These are phyloP conservation scores for Ophonus ardosiacus DNA, from an alignment of 2,888 invertebrate species.

Conservation along the genomic window DNA sequence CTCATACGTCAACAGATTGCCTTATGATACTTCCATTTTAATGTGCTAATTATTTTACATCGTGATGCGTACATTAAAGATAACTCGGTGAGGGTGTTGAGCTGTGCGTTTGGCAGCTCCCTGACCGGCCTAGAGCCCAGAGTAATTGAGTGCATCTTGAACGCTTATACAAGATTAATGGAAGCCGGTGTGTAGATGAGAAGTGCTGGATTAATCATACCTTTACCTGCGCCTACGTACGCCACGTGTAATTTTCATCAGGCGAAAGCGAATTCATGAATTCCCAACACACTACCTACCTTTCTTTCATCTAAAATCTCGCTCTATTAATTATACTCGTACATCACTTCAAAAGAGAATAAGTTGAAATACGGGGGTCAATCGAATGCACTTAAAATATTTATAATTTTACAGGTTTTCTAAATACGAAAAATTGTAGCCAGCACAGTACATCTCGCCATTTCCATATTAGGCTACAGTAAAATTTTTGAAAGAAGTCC, in stretches of 20 bases:
- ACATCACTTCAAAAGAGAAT: neutral
- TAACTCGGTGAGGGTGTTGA: neutral
- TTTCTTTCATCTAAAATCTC: neutral
- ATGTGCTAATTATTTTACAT: too few relatives aligned
- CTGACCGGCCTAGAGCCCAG: neutral
- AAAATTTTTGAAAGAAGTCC: too few relatives aligned
- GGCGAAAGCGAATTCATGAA: constrained; percentile 1
- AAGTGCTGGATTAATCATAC: constrained; percentile 53
- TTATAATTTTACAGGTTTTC: too few relatives aligned
- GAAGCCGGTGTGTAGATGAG: constrained; percentile 36
- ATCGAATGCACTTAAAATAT: too few relatives aligned
- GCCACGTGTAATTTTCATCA: constrained; percentile 49
- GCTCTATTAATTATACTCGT: neutral
- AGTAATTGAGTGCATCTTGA: constrained; percentile 61
- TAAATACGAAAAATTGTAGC: too few relatives aligned
- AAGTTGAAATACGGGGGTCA: neutral
- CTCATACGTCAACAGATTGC: too few relatives aligned
- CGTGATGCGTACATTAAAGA: too few relatives aligned
- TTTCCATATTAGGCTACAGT: too few relatives aligned
- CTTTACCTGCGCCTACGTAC: constrained; percentile 8
- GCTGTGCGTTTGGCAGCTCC: neutral
- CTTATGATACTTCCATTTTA: too few relatives aligned
- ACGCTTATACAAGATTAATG: constrained; percentile 59
- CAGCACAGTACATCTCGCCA: too few relatives aligned
- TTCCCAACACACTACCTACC: neutral